Percentiles rank a stretch among this genome's conserved stretches.
These are phyloP conservation scores for Melanocharis versteri DNA, from an alignment of 2,113 vertebrate species.

Conservation along the genomic window DNA sequence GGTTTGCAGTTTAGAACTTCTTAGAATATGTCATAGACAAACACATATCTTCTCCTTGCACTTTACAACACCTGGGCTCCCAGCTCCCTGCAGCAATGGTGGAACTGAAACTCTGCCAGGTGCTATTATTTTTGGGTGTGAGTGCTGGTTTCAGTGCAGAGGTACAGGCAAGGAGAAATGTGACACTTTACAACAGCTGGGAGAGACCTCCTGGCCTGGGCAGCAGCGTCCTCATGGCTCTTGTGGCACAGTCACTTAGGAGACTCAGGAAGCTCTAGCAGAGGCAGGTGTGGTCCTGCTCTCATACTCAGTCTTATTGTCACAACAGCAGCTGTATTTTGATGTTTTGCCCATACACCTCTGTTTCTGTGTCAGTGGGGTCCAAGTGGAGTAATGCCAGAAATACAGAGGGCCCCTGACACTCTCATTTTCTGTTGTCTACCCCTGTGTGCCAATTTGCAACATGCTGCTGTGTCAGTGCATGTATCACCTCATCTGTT, in stretches of 20 bases:
- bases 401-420: neutral
- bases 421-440: neutral
- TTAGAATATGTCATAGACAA: neutral
- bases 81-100: fast-evolving
- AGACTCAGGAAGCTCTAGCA: neutral
- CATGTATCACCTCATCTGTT: neutral
- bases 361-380: neutral
- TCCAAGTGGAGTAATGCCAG: neutral
- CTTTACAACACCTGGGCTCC: neutral
- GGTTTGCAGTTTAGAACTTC: neutral
- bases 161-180: neutral
- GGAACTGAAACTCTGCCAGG: neutral
- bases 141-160: neutral
- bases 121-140: neutral
- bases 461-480: neutral
- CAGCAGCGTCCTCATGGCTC: neutral
- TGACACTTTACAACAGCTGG: neutral
- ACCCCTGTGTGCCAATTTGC: neutral
- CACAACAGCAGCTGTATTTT: neutral
- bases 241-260: neutral
- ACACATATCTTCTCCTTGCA: neutral
- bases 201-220: neutral
- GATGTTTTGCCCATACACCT: neutral
- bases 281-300: neutral
- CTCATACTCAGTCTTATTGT: neutral